phyloP scores from a whole-genome alignment of 2,797 vertebrate genomes.

The Echeneis naucrates region DNA sequence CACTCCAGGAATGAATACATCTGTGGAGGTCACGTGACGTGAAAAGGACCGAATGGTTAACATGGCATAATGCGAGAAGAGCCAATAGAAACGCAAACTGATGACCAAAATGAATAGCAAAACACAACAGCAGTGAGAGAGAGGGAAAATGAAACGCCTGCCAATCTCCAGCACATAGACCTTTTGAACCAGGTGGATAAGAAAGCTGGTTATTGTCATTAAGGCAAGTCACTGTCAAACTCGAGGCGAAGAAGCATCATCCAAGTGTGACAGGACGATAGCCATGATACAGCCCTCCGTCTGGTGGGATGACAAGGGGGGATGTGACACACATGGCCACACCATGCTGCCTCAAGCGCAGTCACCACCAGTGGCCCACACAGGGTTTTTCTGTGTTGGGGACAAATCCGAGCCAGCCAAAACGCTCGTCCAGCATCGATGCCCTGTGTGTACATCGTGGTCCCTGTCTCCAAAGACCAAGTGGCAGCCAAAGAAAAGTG shows the following conservation, averaged over 20 bases:
- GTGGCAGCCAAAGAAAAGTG: conserved; percentile 57
- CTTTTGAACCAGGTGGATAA: conserved; percentile 80
- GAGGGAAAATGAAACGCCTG: conserved; percentile 63
- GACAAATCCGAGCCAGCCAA: conserved; percentile 69
- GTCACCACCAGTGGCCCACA: conserved; percentile 77
- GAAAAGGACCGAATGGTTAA: conserved; percentile 46
- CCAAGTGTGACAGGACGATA: conserved; percentile 81
- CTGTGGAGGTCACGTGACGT: conserved; percentile 31
- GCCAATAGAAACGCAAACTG: conserved; percentile 51
- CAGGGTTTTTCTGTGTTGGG: conserved; percentile 66
- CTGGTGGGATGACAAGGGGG: conserved; percentile 77
- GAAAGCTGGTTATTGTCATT: conserved; percentile 80
- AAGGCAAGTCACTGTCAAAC: conserved; percentile 78
- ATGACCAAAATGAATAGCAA: conserved; percentile 51
- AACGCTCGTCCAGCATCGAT: conserved; percentile 61
- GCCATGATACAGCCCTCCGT: conserved; percentile 83
- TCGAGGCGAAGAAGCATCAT: conserved; percentile 75
- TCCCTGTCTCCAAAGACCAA: conserved; percentile 54
- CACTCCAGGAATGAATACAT: conserved; percentile 21
- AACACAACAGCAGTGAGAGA: conserved; percentile 63
- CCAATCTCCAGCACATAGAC: conserved; percentile 74
- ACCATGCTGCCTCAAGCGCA: conserved; percentile 76
- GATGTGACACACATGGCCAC: conserved; percentile 80
- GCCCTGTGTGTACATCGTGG: conserved; percentile 43
- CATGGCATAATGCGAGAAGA: conserved; percentile 37